These are phyloP conservation scores for Resseliella maxima DNA, from an alignment of 2,888 invertebrate species.

Conservation along the genomic window DNA sequence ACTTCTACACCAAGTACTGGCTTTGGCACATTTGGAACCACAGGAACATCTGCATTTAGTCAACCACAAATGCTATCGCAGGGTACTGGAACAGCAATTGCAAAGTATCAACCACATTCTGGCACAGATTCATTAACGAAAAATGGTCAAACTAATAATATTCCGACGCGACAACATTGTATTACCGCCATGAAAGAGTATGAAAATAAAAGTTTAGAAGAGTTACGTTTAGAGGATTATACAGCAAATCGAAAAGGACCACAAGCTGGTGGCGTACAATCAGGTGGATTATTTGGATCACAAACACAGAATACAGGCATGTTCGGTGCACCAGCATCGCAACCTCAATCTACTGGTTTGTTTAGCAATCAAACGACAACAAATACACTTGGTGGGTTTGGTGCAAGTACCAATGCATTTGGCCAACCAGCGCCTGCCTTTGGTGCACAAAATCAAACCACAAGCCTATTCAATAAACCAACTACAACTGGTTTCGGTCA, in stretches of 20 bases:
- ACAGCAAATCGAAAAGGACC: constrained; percentile 87
- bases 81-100: constrained; percentile 76
- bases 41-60: constrained; percentile 63
- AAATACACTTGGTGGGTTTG: constrained; percentile 57
- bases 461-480: constrained; percentile 76
- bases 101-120: constrained; percentile 85
- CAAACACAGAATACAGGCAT: constrained; percentile 66
- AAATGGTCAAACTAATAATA: constrained; percentile 83
- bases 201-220: constrained; percentile 93
- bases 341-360: constrained; percentile 67
- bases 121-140: constrained; percentile 94
- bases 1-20: constrained; percentile 67
- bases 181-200: constrained; percentile 99
- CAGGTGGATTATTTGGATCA: constrained; percentile 69
- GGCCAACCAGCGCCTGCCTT: constrained; percentile 67
- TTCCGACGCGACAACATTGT: constrained; percentile 94
- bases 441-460: constrained; percentile 65
- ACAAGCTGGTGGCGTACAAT: constrained; percentile 64
- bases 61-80: constrained; percentile 61
- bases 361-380: constrained; percentile 69
- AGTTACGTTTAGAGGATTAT: constrained; percentile 94
- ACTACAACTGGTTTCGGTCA: constrained; percentile 68
- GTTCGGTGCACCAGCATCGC: constrained; percentile 68
- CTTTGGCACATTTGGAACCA: constrained; percentile 75
- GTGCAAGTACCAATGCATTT: constrained; percentile 57